Evolutionary conservation across 2,888 invertebrate species (phyloP).

Genomic region (Tipula lateralis): DNA sequence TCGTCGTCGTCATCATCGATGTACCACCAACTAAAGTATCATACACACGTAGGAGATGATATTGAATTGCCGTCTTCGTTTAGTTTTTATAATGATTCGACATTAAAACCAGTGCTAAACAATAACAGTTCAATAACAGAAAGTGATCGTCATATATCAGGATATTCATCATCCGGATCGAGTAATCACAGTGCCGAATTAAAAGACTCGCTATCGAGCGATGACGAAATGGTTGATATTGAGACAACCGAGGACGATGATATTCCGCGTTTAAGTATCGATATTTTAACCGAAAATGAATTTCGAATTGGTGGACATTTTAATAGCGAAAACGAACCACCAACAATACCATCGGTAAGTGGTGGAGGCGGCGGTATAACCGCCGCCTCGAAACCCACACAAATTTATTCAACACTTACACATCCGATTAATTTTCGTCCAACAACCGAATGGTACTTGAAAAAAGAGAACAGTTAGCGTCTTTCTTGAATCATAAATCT

Average conservation of each 20-base stretch:
- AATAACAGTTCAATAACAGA: background rate
- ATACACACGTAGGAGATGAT: background rate
- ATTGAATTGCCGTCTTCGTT: background rate
- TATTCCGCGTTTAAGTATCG: background rate
- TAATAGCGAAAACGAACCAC: background rate
- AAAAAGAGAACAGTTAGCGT: background rate
- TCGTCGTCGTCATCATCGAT: constrained; percentile 25
- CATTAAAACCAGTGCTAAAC: constrained; percentile 39
- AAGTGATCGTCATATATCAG: background rate
- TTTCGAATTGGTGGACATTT: background rate
- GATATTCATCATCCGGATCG: background rate
- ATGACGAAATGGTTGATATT: constrained; percentile 80
- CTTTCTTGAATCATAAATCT: background rate
- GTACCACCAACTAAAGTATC: background rate
- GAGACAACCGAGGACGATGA: constrained; percentile 77
- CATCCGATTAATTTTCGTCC: background rate
- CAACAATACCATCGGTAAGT: background rate
- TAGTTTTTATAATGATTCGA: constrained; percentile 38
- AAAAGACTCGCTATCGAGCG: constrained; percentile 50
- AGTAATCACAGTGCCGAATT: constrained; percentile 34
- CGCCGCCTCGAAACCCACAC: background rate
- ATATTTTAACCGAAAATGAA: background rate
- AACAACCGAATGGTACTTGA: background rate
- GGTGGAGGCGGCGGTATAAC: background rate
- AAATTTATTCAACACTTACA: background rate